Percentiles rank a stretch among this genome's conserved stretches.
Conservation (phyloP, 2,888 invertebrate genomes). For the Cinara cedri region DNA sequence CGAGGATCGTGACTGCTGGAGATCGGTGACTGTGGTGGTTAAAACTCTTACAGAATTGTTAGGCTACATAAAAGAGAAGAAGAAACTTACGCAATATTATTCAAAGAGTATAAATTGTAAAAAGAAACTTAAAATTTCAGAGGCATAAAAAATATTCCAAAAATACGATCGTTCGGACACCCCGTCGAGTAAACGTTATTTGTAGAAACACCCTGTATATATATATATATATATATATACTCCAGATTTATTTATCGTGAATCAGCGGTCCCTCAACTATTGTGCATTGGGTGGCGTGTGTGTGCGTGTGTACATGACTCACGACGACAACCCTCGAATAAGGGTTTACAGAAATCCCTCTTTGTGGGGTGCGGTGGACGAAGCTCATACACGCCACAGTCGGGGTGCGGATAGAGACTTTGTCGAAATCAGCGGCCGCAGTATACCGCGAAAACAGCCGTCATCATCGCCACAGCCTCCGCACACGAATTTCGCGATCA, state of each 20-base stretch:
- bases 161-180: no score
- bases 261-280: slow-evolving; percentile 52
- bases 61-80: no score
- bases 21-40: no score
- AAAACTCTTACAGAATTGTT: no score
- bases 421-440: background rate
- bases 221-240: no score
- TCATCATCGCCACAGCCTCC: background rate
- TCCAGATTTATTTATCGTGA: slow-evolving; percentile 57
- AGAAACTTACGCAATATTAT: no score
- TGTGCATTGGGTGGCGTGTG: slow-evolving; percentile 24
- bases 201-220: no score
- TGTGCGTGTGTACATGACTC: slow-evolving; percentile 41
- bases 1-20: no score
- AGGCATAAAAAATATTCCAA: no score
- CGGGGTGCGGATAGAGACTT: background rate
- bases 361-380: slow-evolving; percentile 50
- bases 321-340: slow-evolving; percentile 44
- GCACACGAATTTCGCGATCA: background rate
- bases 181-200: no score
- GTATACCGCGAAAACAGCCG: background rate
- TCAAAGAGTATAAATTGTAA: no score
- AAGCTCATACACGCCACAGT: slow-evolving; percentile 7
- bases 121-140: no score
- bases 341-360: slow-evolving; percentile 52